Evolutionary conservation across 2,888 invertebrate genomes (phyloP).

Genomic region (Drosophila neonasuta): DNA sequence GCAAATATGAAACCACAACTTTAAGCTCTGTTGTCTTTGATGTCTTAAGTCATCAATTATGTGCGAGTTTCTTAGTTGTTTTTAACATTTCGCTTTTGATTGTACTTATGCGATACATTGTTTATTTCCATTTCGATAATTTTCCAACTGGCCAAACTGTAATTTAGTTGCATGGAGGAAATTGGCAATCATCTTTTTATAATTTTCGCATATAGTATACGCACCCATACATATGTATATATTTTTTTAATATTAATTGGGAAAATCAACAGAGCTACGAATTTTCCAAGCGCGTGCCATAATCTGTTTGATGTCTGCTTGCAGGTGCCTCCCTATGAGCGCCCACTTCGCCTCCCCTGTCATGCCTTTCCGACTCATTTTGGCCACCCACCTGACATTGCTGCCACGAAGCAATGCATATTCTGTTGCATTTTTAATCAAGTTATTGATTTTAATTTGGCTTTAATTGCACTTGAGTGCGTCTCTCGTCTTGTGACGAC

Average conservation of each 20-base stretch:
- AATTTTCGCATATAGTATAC: slow-evolving; percentile 8
- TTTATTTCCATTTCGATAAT: slow-evolving; percentile 1
- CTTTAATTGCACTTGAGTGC: slow-evolving; percentile 74
- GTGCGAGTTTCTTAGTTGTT: neutral
- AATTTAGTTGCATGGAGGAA: neutral
- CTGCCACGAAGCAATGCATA: neutral
- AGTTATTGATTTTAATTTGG: slow-evolving; percentile 76
- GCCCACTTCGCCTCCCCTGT: neutral
- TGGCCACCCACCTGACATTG: neutral
- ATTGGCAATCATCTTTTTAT: slow-evolving; percentile 6
- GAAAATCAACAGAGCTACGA: slow-evolving; percentile 56
- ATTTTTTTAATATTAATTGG: slow-evolving; percentile 48
- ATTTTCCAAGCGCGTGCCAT: slow-evolving; percentile 46
- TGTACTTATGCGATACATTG: neutral
- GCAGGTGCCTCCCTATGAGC: slow-evolving; percentile 15
- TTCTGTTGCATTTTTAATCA: slow-evolving; percentile 59
- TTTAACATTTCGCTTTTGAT: neutral
- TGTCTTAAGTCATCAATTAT: neutral
- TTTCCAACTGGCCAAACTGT: slow-evolving; percentile 13
- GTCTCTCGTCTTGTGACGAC: slow-evolving; percentile 43
- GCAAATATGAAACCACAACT: neutral
- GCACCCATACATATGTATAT: neutral
- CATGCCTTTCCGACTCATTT: too few species aligned
- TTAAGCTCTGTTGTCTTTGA: neutral
- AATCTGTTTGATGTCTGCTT: slow-evolving; percentile 65